These are phyloP conservation scores for Sphenodon punctatus DNA, from an alignment of 2,797 vertebrate species.

Conservation along the genomic window DNA sequence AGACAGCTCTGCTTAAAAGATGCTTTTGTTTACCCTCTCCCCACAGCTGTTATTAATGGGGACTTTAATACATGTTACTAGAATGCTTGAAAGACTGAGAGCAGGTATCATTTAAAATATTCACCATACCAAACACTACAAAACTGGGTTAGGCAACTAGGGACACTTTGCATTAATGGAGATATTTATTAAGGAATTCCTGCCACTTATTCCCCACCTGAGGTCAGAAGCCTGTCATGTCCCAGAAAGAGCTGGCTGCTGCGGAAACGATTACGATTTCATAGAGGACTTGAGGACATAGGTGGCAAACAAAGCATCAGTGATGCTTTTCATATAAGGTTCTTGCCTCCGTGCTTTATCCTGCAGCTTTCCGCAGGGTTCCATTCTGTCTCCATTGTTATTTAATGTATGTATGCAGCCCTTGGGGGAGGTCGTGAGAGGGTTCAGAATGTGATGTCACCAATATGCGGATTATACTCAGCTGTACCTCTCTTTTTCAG, in stretches of 20 bases:
- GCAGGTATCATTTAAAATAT: slow-evolving; percentile 54
- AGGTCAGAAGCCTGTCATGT: slow-evolving; percentile 54
- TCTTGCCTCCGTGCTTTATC: too few relatives aligned
- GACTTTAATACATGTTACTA: slow-evolving; percentile 31
- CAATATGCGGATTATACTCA: too few relatives aligned
- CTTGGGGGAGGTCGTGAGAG: too few relatives aligned
- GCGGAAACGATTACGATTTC: slow-evolving; percentile 24
- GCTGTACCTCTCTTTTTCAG: too few relatives aligned
- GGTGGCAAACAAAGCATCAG: slow-evolving; percentile 38
- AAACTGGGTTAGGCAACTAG: slow-evolving; percentile 61
- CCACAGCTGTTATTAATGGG: slow-evolving; percentile 54
- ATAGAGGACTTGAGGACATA: slow-evolving; percentile 15
- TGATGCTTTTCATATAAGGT: background rate
- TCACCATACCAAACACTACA: slow-evolving; percentile 49
- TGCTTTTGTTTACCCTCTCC: slow-evolving; percentile 35
- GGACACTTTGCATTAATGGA: slow-evolving; percentile 49
- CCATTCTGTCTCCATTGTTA: too few relatives aligned
- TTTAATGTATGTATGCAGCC: too few relatives aligned
- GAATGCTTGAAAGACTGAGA: slow-evolving; percentile 32
- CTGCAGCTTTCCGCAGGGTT: too few relatives aligned
- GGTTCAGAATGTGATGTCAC: too few relatives aligned
- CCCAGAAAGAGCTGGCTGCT: slow-evolving; percentile 34
- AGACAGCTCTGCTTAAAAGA: slow-evolving; percentile 50
- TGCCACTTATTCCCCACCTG: slow-evolving; percentile 54
- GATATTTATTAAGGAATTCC: slow-evolving; percentile 54